phyloP scores from a whole-genome alignment of 92 coral and sea anemone species.

The Bergia sp. region DNA sequence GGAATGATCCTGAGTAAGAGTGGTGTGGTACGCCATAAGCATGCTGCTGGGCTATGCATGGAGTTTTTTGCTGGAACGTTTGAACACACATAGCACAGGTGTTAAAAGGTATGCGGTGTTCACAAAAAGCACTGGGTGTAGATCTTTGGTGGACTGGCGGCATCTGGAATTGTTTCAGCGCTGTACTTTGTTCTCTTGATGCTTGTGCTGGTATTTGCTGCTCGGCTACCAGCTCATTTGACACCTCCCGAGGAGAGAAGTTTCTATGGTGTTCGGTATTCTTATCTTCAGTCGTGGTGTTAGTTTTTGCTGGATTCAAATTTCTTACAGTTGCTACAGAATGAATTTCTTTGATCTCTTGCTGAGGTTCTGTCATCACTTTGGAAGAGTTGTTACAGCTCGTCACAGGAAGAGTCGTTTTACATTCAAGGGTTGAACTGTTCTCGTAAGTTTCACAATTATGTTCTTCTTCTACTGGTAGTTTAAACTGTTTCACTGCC shows the following conservation, averaged over 20 bases:
- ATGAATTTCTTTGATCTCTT: background rate
- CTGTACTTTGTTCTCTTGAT: background rate
- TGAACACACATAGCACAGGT: background rate
- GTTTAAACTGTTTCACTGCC: background rate
- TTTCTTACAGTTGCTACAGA: background rate
- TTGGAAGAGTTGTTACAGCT: background rate
- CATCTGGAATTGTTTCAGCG: slow-evolving; percentile 5
- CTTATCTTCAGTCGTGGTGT: background rate
- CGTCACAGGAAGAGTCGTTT: background rate
- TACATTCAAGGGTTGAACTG: background rate
- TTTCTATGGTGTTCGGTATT: background rate
- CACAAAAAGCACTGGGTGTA: slow-evolving; percentile 4
- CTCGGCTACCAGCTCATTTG: background rate
- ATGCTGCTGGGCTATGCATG: background rate
- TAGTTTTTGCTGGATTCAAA: background rate
- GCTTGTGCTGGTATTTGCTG: slow-evolving; percentile 12
- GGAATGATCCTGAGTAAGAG: slow-evolving; percentile 31
- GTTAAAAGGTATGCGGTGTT: slow-evolving; percentile 8
- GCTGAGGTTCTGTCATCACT: background rate
- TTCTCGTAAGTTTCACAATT: background rate
- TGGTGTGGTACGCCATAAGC: background rate
- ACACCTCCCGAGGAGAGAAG: background rate
- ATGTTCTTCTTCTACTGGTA: background rate
- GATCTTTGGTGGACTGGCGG: slow-evolving; percentile 26
- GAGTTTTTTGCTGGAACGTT: slow-evolving; percentile 8